A percentile compares a stretch with the other conserved stretches of the same genome.
Conservation (phyloP, 1,140 invertebrate species). For the Pararge aegeria region DNA sequence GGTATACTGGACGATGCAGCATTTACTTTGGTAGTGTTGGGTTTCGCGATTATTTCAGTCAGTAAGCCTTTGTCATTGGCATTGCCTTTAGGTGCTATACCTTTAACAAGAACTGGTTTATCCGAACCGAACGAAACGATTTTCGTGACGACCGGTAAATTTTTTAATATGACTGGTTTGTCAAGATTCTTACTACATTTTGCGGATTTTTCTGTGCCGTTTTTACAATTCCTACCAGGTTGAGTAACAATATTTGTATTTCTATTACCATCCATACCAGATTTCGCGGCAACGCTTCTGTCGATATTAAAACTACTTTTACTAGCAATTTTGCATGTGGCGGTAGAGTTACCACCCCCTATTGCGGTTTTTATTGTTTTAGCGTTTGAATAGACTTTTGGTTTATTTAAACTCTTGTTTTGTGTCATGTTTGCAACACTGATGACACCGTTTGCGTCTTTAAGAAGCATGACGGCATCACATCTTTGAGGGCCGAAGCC, state of each 20-base stretch:
- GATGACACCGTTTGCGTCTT: conserved; percentile 35
- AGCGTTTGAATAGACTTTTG: background rate
- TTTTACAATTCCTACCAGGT: no score
- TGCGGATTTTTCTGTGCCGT: no score
- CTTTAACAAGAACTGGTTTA: background rate
- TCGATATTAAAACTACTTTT: no score
- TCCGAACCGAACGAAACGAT: background rate
- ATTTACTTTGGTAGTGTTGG: background rate
- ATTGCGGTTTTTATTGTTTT: background rate
- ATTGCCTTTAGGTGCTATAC: background rate
- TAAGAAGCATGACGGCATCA: conserved; percentile 44
- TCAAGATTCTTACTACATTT: no score
- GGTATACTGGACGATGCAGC: background rate
- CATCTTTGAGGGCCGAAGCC: conserved; percentile 22
- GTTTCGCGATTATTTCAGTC: background rate
- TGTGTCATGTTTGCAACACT: conserved; percentile 14
- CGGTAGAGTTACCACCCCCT: background rate
- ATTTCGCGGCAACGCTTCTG: background rate
- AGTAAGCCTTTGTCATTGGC: background rate
- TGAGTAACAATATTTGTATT: background rate
- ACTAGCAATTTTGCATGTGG: background rate
- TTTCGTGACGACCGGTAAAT: conserved; percentile 11
- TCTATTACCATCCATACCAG: background rate
- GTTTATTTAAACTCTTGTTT: background rate
- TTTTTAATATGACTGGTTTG: conserved; percentile 13